Conservation (phyloP, 2,888 invertebrate genomes). For the Limnephilus marmoratus region DNA sequence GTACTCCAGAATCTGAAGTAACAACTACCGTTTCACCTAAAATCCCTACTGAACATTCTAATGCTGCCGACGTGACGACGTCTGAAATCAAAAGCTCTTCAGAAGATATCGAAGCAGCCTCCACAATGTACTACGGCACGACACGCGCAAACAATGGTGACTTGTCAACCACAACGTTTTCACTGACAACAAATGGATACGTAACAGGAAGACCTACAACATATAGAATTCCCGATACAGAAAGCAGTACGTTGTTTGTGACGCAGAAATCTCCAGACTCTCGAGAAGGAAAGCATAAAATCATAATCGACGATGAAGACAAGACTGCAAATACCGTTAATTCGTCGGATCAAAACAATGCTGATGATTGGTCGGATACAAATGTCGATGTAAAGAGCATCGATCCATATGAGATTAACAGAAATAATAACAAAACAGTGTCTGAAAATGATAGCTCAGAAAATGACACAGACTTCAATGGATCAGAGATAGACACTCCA, state of each 20-base stretch:
- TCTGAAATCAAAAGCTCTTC: slow-evolving; percentile 37
- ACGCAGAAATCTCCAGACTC: slow-evolving; percentile 59
- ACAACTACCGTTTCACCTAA: slow-evolving; percentile 66
- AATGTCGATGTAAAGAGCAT: slow-evolving; percentile 59
- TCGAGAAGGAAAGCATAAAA: slow-evolving; percentile 60
- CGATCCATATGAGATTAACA: slow-evolving; percentile 60
- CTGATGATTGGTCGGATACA: slow-evolving; percentile 57
- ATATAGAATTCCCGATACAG: not conserved
- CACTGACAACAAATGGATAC: slow-evolving; percentile 39
- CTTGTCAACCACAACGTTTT: slow-evolving; percentile 50
- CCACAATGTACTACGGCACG: slow-evolving; percentile 60
- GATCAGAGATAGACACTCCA: slow-evolving; percentile 28
- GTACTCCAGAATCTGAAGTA: slow-evolving; percentile 66
- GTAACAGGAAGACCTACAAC: not conserved
- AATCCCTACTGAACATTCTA: slow-evolving; percentile 65
- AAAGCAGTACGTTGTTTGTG: not conserved
- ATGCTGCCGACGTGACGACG: slow-evolving; percentile 51
- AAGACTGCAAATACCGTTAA: slow-evolving; percentile 33
- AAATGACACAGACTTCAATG: slow-evolving; percentile 51
- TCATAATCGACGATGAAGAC: slow-evolving; percentile 55
- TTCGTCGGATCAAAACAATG: slow-evolving; percentile 39
- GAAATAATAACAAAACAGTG: slow-evolving; percentile 38
- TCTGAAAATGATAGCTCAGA: slow-evolving; percentile 55
- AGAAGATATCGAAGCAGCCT: slow-evolving; percentile 57
- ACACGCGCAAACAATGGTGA: slow-evolving; percentile 36